Percentiles rank a stretch among this genome's conserved stretches.
Conservation (phyloP, 2,888 invertebrate genomes). For the Scaptomyza caliginosa region DNA sequence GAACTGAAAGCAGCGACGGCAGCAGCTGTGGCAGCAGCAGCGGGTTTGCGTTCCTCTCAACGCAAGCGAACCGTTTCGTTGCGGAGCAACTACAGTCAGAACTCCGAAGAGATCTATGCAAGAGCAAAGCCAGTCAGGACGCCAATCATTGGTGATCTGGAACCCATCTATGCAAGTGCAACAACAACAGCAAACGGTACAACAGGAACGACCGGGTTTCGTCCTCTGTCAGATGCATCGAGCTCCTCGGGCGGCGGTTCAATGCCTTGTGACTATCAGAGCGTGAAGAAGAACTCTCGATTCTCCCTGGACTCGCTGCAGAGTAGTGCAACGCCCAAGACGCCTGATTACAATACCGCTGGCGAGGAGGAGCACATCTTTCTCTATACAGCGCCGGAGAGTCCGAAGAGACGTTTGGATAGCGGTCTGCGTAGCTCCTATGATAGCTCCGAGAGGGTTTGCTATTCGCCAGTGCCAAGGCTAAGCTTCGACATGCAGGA, state of each 20-base stretch:
- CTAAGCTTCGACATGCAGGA: slow-evolving; percentile 82
- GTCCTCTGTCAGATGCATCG: slow-evolving; percentile 82
- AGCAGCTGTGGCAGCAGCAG: not conserved
- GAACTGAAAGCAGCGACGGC: slow-evolving; percentile 31
- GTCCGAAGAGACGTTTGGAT: slow-evolving; percentile 78
- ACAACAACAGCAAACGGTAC: slow-evolving; percentile 19
- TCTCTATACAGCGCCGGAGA: slow-evolving; percentile 82
- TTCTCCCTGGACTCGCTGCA: slow-evolving; percentile 83
- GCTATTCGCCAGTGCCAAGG: slow-evolving; percentile 70
- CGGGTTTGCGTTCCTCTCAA: slow-evolving; percentile 36
- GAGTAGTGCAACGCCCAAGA: slow-evolving; percentile 82
- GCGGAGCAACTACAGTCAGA: slow-evolving; percentile 76
- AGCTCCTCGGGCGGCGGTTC: slow-evolving; percentile 80
- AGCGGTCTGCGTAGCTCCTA: slow-evolving; percentile 76
- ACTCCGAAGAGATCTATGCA: slow-evolving; percentile 76
- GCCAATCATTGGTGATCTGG: slow-evolving; percentile 79
- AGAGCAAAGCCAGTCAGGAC: slow-evolving; percentile 80
- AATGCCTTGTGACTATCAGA: slow-evolving; percentile 81
- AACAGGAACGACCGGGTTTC: slow-evolving; percentile 58
- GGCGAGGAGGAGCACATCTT: slow-evolving; percentile 82
- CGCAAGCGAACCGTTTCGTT: slow-evolving; percentile 80
- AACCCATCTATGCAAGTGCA: slow-evolving; percentile 80
- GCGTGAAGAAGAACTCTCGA: slow-evolving; percentile 81
- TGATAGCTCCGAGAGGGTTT: slow-evolving; percentile 76
- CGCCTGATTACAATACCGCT: slow-evolving; percentile 81